A percentile compares a stretch with the other conserved stretches of the same genome.
These are phyloP conservation scores for Apostichopus californicus DNA, from an alignment of 35 echinoderm and acorn worm species.

Conservation along the genomic window DNA sequence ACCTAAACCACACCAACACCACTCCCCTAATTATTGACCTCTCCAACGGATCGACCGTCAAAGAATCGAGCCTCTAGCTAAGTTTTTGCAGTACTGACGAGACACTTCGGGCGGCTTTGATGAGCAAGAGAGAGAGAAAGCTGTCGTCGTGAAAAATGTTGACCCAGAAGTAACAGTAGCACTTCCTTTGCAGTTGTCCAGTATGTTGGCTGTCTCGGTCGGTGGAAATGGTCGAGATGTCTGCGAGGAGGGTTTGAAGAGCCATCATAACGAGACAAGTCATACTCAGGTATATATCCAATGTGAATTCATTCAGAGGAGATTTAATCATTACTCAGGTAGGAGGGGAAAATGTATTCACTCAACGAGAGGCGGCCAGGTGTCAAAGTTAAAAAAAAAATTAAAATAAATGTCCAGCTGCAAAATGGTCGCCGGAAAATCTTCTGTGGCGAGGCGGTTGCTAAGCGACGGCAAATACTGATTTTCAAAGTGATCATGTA, in stretches of 20 bases:
- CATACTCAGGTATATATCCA: slow-evolving; percentile 31
- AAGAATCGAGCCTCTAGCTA: slow-evolving; percentile 65
- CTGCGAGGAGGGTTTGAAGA: not conserved
- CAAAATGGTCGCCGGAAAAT: no score
- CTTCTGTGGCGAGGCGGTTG: no score
- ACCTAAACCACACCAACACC: slow-evolving; percentile 43
- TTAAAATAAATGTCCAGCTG: no score
- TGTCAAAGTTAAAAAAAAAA: no score
- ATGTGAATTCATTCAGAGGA: slow-evolving; percentile 41
- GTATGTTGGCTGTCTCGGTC: not conserved
- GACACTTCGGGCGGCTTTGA: not conserved
- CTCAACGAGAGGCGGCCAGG: not conserved
- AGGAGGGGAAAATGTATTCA: slow-evolving; percentile 41
- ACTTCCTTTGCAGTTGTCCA: not conserved
- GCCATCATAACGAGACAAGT: slow-evolving; percentile 1
- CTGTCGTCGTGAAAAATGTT: not conserved
- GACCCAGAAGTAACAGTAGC: not conserved
- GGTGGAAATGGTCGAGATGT: not conserved
- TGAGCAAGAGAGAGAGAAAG: not conserved
- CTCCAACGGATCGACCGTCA: slow-evolving; percentile 39
- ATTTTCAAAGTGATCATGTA: no score
- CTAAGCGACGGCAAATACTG: no score
- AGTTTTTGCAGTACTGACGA: not conserved
- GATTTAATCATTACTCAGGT: slow-evolving; percentile 12
- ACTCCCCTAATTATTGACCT: slow-evolving; percentile 51